Evolutionary conservation across 2,113 vertebrate genomes (phyloP).

Genomic region (Eleginops maclovinus): DNA sequence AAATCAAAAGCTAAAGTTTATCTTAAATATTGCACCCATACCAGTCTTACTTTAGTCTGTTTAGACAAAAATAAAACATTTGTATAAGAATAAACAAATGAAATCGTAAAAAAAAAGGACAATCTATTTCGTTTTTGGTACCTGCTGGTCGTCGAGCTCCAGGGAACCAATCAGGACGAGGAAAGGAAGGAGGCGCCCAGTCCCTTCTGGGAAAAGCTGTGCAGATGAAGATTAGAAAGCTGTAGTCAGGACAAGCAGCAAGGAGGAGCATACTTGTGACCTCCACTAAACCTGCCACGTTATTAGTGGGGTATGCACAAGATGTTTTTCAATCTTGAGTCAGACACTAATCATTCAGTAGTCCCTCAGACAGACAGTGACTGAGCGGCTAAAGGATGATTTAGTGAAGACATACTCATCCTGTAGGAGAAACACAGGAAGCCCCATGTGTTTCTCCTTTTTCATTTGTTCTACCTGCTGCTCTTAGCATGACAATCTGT

Average conservation of each 20-base stretch:
- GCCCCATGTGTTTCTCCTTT: constrained; percentile 20
- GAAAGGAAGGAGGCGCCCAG: constrained; percentile 74
- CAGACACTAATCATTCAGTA: constrained; percentile 53
- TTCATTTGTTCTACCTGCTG: constrained; percentile 3
- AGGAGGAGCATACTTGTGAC: constrained; percentile 64
- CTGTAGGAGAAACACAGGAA: constrained; percentile 19
- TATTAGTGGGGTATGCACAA: constrained; percentile 62
- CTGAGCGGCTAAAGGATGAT: constrained; percentile 20
- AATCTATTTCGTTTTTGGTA: constrained; percentile 59
- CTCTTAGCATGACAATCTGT: constrained; percentile 4
- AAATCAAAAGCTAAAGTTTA: neutral
- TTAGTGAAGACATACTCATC: constrained; percentile 10
- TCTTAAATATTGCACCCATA: neutral
- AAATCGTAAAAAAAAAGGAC: neutral
- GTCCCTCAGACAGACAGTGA: constrained; percentile 24
- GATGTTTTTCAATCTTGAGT: constrained; percentile 62
- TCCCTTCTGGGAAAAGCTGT: constrained; percentile 85
- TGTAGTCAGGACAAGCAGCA: constrained; percentile 59
- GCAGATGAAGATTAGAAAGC: constrained; percentile 72
- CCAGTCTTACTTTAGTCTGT: neutral
- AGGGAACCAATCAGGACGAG: constrained; percentile 81
- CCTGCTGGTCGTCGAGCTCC: constrained; percentile 82
- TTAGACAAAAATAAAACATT: constrained; percentile 2
- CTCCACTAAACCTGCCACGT: constrained; percentile 49
- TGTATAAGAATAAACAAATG: neutral